Base-by-base conservation (phyloP, 1,140 invertebrate genomes). In the Aphis craccivora region DNA sequence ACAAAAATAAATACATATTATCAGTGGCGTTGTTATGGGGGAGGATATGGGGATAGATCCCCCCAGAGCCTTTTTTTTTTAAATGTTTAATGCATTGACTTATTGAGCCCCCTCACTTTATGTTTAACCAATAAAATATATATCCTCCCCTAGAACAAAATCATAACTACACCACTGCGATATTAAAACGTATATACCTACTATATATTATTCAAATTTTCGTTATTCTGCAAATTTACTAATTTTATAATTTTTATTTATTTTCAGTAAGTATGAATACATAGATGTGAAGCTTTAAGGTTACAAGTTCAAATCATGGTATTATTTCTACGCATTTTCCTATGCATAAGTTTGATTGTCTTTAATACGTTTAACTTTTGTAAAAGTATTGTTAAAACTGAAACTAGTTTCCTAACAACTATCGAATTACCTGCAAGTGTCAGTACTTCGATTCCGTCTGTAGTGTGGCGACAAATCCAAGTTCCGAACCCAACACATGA, bases 361-460 rank as follows among this genome's bases (percentile, higher is more conserved):
- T 86, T 86, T 23, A 86, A 86, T 40, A 40, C 37, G 9, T 45
- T 86, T 45, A 51, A 96, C 96, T 0, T 94, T 94, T 48, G 95
- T 95, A 43, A 94, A 94, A 8, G 94, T 96, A 37, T 97, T 97
- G 94, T 45, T 86, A 86, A 45, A 86, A 86, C 43, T 37, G 84
- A 86, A 76, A 76, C 60, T 76, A 76, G 14, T 40, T 40, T 83
- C 37, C 35, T 83, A 14, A 40, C 35, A 40, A 83, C 81, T 37
- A 30, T 76, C 3, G 18, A 76, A 76, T 76, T 76, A 2, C 4
- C 30, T n/a, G 3, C 60, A 76, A 76, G 14, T n/a, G n/a, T 76
- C n/a, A 76, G n/a, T 76, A 84, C 23, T 6, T 11, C 45, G 11
- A 86, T 30, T 37, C 84, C 40, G 20, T 45, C 84, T 14, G 25